phyloP scores from a whole-genome alignment of 53 echinoderm and acorn worm species.

The Henricia sp. region DNA sequence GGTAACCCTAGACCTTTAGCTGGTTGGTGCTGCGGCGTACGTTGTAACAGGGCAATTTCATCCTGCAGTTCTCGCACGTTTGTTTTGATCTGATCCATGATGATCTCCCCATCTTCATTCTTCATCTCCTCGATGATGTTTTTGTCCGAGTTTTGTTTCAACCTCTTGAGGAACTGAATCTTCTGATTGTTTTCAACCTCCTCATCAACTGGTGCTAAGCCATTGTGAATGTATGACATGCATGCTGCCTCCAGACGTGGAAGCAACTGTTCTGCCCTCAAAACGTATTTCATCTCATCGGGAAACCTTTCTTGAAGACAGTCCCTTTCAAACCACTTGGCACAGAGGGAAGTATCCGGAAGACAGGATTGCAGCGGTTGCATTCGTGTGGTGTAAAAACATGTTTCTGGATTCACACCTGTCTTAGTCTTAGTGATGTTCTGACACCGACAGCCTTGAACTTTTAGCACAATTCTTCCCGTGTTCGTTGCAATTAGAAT shows the following conservation, averaged over 20 bases:
- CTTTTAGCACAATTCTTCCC: conserved; percentile 71
- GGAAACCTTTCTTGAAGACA: conserved; percentile 49
- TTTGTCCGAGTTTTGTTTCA: conserved; percentile 42
- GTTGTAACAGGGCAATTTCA: not conserved
- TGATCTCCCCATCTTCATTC: not conserved
- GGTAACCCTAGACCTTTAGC: not conserved
- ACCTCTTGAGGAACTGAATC: conserved; percentile 56
- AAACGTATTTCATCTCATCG: conserved; percentile 61
- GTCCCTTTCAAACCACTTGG: conserved; percentile 64
- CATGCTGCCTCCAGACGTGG: conserved; percentile 58
- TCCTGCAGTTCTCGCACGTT: conserved; percentile 5
- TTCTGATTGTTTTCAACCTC: conserved; percentile 46
- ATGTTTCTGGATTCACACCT: conserved; percentile 57
- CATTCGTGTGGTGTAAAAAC: conserved; percentile 74
- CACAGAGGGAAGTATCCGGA: conserved; percentile 58
- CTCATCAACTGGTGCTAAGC: conserved; percentile 65
- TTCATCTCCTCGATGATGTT: not conserved
- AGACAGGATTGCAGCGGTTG: conserved; percentile 65
- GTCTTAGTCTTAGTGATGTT: conserved; percentile 37
- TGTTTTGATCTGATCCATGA: not conserved
- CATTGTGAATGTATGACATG: conserved; percentile 75
- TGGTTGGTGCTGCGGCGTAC: not conserved
- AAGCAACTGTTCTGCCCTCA: conserved; percentile 52
- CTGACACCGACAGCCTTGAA: conserved; percentile 56
- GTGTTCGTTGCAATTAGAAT: conserved; percentile 40